A percentile compares a stretch with the other conserved stretches of the same genome.
phyloP scores from a whole-genome alignment of 2,797 vertebrate genomes.

The Phataginus tetradactyla region DNA sequence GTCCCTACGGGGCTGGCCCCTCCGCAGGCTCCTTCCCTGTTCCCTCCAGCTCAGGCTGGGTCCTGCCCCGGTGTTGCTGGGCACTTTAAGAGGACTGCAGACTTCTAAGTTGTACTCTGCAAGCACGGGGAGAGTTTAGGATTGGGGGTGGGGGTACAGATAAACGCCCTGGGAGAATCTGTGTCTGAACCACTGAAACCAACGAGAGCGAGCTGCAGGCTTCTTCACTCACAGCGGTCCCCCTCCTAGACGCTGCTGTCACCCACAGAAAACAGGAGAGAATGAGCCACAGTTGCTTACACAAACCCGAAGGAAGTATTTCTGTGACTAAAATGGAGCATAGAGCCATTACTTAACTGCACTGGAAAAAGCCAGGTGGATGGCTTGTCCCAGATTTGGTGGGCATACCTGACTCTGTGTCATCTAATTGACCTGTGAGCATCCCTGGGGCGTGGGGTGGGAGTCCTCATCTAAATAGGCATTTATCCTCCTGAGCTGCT shows the following conservation, averaged over 20 bases:
- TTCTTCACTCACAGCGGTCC: too few relatives aligned
- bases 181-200: not conserved
- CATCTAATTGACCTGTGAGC: not conserved
- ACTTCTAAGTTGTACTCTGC: too few relatives aligned
- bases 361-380: not conserved
- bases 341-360: not conserved
- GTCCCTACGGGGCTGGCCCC: not conserved
- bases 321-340: not conserved
- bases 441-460: not conserved
- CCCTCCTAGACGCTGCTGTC: fast-evolving
- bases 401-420: not conserved
- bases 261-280: not conserved
- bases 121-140: not conserved
- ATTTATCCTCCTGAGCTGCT: not conserved
- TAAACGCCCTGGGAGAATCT: not conserved
- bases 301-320: too few relatives aligned
- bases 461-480: too few relatives aligned
- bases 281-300: fast-evolving
- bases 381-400: not conserved
- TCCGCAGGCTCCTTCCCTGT: too few relatives aligned
- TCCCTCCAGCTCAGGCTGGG: not conserved
- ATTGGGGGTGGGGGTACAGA: too few relatives aligned
- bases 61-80: too few relatives aligned
- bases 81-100: not conserved
- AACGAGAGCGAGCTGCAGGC: fast-evolving